Evolutionary conservation across 2,113 vertebrate genomes (phyloP).

Genomic region (Sarotherodon lohbergeri): DNA sequence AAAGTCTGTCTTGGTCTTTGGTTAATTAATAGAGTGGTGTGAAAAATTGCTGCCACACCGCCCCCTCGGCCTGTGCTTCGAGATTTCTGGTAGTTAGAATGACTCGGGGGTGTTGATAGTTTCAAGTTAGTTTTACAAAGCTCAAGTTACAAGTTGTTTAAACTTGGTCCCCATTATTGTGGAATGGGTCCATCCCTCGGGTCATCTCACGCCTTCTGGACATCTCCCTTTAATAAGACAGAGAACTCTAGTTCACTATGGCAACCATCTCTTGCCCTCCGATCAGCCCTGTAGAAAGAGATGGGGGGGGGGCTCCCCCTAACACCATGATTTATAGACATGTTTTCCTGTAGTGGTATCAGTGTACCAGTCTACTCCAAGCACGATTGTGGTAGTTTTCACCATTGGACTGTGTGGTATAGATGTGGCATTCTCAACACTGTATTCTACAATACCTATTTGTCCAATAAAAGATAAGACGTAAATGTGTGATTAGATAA

Average conservation of each 20-base stretch:
- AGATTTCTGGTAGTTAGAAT: too few relatives aligned
- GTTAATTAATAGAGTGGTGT: too few relatives aligned
- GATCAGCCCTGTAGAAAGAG: not conserved
- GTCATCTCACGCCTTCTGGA: not conserved
- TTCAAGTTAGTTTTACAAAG: not conserved
- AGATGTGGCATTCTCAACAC: not conserved
- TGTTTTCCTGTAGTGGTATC: not conserved
- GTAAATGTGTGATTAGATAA: not conserved
- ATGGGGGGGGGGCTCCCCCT: not conserved
- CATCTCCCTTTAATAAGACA: not conserved
- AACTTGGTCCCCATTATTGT: not conserved
- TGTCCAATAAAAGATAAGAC: not conserved
- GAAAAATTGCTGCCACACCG: too few relatives aligned
- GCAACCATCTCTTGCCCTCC: not conserved
- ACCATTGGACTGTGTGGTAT: not conserved
- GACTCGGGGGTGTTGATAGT: too few relatives aligned
- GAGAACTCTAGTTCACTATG: not conserved
- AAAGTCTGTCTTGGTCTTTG: too few relatives aligned
- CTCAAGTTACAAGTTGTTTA: not conserved
- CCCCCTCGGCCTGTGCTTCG: too few relatives aligned
- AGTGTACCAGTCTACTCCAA: not conserved
- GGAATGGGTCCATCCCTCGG: not conserved
- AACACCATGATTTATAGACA: not conserved
- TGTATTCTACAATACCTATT: not conserved
- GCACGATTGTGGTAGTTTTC: not conserved